Base-by-base conservation (phyloP, 2,797 vertebrate species). In the Delichon dasypus region DNA sequence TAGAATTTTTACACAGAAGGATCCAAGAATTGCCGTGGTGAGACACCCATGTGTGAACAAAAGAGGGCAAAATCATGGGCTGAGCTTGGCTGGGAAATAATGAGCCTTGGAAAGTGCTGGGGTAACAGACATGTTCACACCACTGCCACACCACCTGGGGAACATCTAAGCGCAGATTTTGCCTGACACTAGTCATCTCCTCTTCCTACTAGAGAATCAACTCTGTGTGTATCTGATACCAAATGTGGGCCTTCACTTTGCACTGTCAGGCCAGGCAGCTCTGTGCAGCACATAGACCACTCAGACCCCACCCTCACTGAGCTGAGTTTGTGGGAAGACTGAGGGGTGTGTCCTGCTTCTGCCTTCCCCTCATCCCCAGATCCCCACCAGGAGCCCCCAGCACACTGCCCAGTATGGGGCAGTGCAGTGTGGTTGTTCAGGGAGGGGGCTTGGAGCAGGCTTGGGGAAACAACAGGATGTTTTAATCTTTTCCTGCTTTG, bases 401-500 rank as follows among this genome's bases (percentile, higher is more conserved):
- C 42, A 25, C 11, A 2, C 54, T 44, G 50, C 58, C 30, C 9
- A 2, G 51, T 12, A 32, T 1, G 4, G 21, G n/a, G 36, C 21
- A 40, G 34, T 4, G 1, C 10, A 16, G 32, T 4, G 1, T 1
- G 1, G 45, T 57, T 6, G 3, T 42, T 29, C 1, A 0, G n/a
- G n/a, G 61, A 65, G 7, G 29, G 23, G 19, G 19, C 32, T 86
- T 86, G 80, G 70, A 54, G 53, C 73, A 77, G 20, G 9, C 85
- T 88, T 45, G 18, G 75, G 75, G 68, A 92, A 93, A 58, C 40
- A 92, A 92, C 82, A 92, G 93, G 50, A 86, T 86, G 68, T 96
- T 95, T 95, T 88, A 95, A 94, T 95, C 64, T 95, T 93, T 72
- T 30, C 77, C 74, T 90, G 88, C 57, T 96, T 85, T 89, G 81